A percentile compares a stretch with the other conserved stretches of the same genome.
Evolutionary conservation across 2,888 invertebrate species (phyloP).

Genomic region (Petrolisthes manimaculis): DNA sequence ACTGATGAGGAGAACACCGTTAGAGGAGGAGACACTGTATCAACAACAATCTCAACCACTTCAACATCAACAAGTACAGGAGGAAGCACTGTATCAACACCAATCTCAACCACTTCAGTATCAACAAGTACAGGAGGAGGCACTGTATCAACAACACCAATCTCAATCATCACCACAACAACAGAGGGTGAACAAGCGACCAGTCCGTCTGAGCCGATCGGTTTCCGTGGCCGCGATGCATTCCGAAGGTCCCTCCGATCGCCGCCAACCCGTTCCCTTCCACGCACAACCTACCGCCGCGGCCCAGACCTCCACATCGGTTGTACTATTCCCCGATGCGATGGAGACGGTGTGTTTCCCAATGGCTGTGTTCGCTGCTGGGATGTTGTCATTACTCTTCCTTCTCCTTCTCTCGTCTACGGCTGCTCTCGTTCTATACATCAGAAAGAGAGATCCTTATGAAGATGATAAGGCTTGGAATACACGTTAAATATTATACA

Average conservation of each 20-base stretch:
- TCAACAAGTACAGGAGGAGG: background rate
- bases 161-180: too few species aligned
- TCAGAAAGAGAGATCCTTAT: conserved; percentile 31
- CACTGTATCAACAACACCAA: too few species aligned
- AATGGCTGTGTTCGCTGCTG: conserved; percentile 34
- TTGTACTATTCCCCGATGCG: conserved; percentile 20
- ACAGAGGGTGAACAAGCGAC: background rate
- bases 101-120: too few species aligned
- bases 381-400: conserved; percentile 40
- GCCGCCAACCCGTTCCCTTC: background rate
- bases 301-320: conserved; percentile 1
- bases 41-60: too few species aligned
- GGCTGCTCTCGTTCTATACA: conserved; percentile 41
- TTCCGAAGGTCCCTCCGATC: background rate
- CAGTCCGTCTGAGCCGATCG: conserved; percentile 30
- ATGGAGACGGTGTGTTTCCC: conserved; percentile 50
- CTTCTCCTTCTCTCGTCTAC: conserved; percentile 46
- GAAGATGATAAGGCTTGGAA: conserved; percentile 21
- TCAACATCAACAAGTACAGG: background rate
- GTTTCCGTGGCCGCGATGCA: conserved; percentile 34
- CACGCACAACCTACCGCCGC: background rate
- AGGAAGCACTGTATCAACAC: background rate
- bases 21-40: conserved; percentile 8
- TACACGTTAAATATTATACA: conserved; percentile 1
- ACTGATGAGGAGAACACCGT: conserved; percentile 13